phyloP scores from a whole-genome alignment of 1,140 invertebrate species.

The Philopotamus ludificatus region DNA sequence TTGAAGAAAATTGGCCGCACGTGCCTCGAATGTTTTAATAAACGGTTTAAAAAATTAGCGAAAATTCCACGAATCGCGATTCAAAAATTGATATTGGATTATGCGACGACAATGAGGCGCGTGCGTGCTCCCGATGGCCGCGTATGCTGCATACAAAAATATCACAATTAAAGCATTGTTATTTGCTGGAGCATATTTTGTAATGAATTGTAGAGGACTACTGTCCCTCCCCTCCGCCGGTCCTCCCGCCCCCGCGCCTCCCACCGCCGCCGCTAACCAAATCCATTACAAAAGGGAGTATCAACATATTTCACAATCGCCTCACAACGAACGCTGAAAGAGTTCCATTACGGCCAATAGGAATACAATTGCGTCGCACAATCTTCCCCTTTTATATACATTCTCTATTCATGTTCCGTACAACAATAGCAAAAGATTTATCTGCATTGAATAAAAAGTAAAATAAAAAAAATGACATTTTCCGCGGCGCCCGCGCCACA shows the following conservation, averaged over 20 bases:
- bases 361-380: slow-evolving; percentile 42
- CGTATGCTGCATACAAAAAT: no score
- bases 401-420: slow-evolving; percentile 42
- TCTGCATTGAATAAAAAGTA: slow-evolving; percentile 42
- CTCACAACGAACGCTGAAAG: slow-evolving; percentile 40
- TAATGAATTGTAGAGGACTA: slow-evolving; percentile 34
- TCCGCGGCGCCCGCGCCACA: slow-evolving; percentile 10
- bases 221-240: background rate
- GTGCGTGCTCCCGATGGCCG: no score
- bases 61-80: no score
- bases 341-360: slow-evolving; percentile 42
- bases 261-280: slow-evolving; percentile 31
- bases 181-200: slow-evolving; percentile 33
- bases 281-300: slow-evolving; percentile 42
- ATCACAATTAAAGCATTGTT: slow-evolving; percentile 38
- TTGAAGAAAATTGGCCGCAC: no score
- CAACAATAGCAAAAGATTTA: slow-evolving; percentile 43
- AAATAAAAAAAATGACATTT: slow-evolving; percentile 37
- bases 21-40: no score
- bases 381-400: slow-evolving; percentile 42
- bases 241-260: slow-evolving; percentile 1
- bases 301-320: slow-evolving; percentile 43
- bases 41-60: no score
- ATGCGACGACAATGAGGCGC: no score
- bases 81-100: no score